Conservation (phyloP, 2,797 vertebrate species). For the Parauchenoglanis ngamensis region DNA sequence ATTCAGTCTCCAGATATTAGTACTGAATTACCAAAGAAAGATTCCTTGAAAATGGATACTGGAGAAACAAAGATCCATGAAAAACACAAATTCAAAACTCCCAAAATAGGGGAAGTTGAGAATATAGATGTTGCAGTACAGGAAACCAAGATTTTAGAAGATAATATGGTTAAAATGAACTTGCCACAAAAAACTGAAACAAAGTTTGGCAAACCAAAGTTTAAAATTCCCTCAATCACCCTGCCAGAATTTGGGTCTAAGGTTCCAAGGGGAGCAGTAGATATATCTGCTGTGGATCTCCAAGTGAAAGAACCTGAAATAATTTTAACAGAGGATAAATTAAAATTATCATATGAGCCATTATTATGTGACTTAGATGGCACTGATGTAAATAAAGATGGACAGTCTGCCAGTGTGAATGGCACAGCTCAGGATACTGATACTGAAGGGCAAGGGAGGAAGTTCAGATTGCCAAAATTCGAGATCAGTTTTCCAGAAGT, state of each 20-base stretch:
- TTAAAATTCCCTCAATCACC: slow-evolving; percentile 17
- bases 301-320: slow-evolving; percentile 47
- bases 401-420: slow-evolving; percentile 4
- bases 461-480: slow-evolving; percentile 63
- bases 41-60: slow-evolving; percentile 31
- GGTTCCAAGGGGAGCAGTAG: not conserved
- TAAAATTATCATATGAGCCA: slow-evolving; percentile 11
- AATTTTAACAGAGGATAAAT: fast-evolving
- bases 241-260: slow-evolving; percentile 15
- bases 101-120: slow-evolving; percentile 35
- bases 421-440: slow-evolving; percentile 18
- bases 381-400: fast-evolving
- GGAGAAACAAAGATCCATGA: slow-evolving; percentile 42
- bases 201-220: slow-evolving; percentile 17
- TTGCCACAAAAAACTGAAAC: slow-evolving; percentile 9
- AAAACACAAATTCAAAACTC: slow-evolving; percentile 52
- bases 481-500: slow-evolving; percentile 58
- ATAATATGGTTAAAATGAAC: slow-evolving; percentile 17
- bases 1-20: slow-evolving; percentile 65
- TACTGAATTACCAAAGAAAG: slow-evolving; percentile 62
- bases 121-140: slow-evolving; percentile 30
- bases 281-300: slow-evolving; percentile 33
- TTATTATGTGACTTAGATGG: not conserved
- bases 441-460: slow-evolving; percentile 35
- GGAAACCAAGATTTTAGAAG: slow-evolving; percentile 23